These are phyloP conservation scores for Melinaea marsaeus DNA, from an alignment of 2,888 invertebrate genomes.

Conservation along the genomic window DNA sequence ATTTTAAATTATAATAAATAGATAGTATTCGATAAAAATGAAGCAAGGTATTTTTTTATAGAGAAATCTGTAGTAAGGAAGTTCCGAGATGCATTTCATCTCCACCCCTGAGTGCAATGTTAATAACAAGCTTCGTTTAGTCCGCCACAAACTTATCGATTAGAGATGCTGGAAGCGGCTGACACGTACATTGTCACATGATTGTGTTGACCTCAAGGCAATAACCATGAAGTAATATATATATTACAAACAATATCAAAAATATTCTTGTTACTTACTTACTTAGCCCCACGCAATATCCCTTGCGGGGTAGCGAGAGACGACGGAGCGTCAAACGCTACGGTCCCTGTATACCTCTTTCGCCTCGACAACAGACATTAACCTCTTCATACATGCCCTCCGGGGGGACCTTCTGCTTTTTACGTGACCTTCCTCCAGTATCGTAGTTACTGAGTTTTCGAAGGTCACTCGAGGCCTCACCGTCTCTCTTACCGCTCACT, in stretches of 20 bases:
- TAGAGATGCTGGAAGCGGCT: slow-evolving; percentile 8
- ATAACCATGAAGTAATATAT: slow-evolving; percentile 2
- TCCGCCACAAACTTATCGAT: slow-evolving; percentile 18
- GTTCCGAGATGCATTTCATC: slow-evolving; percentile 18
- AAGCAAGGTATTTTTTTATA: neutral
- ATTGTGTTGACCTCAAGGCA: neutral
- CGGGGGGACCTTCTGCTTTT: too few species aligned
- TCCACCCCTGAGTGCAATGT: slow-evolving; percentile 21
- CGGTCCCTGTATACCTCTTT: too few species aligned
- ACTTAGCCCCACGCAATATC: too few species aligned
- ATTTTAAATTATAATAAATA: neutral
- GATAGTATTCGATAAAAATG: neutral
- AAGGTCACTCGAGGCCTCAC: too few species aligned
- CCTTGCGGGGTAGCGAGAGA: too few species aligned
- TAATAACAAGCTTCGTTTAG: slow-evolving; percentile 27
- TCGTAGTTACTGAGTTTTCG: too few species aligned
- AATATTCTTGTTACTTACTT: neutral
- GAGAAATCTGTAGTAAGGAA: neutral
- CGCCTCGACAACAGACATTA: too few species aligned
- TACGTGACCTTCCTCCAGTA: too few species aligned
- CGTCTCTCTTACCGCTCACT: too few species aligned
- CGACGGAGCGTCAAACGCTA: too few species aligned
- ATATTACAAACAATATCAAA: neutral
- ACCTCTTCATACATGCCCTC: too few species aligned
- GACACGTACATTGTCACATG: neutral